Conservation (phyloP, 2,797 vertebrate species). For the Nannoperca obscura region DNA sequence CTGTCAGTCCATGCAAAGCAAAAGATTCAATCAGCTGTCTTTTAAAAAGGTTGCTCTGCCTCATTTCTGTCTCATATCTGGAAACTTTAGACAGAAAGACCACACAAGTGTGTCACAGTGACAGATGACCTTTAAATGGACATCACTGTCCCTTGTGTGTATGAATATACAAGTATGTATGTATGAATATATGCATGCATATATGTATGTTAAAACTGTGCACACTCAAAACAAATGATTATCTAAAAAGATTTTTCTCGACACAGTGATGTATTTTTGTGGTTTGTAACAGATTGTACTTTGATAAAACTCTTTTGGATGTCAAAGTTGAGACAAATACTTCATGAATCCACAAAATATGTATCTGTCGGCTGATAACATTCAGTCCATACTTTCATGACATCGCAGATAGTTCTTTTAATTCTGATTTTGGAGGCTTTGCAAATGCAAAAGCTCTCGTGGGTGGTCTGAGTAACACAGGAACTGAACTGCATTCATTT, state of each 20-base stretch:
- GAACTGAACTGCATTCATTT: not conserved
- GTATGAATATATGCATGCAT: not conserved
- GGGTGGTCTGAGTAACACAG: slow-evolving; percentile 17
- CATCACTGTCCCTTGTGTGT: slow-evolving; percentile 11
- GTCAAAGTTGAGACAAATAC: slow-evolving; percentile 16
- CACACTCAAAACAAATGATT: not conserved
- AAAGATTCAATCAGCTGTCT: slow-evolving; percentile 29
- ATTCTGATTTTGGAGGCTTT: slow-evolving; percentile 11
- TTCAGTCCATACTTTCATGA: not conserved
- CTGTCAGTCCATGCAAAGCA: slow-evolving; percentile 13
- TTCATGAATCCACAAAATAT: slow-evolving; percentile 9
- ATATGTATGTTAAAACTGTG: slow-evolving; percentile 1
- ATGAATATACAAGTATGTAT: too few species aligned
- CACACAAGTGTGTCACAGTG: slow-evolving; percentile 1
- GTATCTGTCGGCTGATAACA: not conserved
- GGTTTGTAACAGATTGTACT: slow-evolving; percentile 1
- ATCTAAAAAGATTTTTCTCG: not conserved
- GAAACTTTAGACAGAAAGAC: slow-evolving; percentile 2
- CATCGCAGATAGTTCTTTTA: not conserved
- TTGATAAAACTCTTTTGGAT: slow-evolving; percentile 1
- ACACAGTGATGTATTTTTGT: not conserved
- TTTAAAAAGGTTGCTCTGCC: slow-evolving; percentile 16
- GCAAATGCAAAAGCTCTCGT: not conserved
- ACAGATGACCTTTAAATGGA: slow-evolving; percentile 16
- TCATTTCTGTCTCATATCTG: not conserved